Base-by-base conservation (phyloP, 2,113 vertebrate species). In the Ammodytes dubius region DNA sequence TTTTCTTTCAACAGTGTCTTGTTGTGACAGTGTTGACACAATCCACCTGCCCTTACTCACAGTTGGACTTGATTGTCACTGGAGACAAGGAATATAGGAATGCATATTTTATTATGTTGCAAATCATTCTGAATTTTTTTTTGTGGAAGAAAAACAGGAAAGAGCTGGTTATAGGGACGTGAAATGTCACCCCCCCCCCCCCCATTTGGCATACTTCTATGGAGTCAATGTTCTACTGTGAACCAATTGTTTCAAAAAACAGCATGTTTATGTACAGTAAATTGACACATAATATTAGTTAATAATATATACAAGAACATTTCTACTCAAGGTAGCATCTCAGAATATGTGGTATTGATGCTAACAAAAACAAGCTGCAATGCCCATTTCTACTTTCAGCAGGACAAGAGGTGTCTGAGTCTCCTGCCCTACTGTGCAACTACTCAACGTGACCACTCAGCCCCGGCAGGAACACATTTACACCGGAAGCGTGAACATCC, bases 1-100 rank as follows among this genome's bases (percentile, higher is more conserved):
- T 42, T 11, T 59, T 35, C 50, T 19, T 63, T 64, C 59, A 57
- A 4, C 19, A 13, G 12, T 49, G 35, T 1, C 6, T 37, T 64
- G 12, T n/a, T 6, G 52, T 75, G 77, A 71, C 85, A 82, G 8
- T 68, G 40, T 58, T 85, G 56, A 50, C 50, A 47, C 40, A 65
- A 14, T 19, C 19, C 5, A 8, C 14, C 6, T 5, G 52, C 83
- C 47, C 5, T 42, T 14, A 45, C 46, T 60, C 10, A 19, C 50
- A n/a, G 45, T 9, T 13, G 46, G 40, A 70, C 35, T 43, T 37
- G 15, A 15, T 47, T 15, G 49, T 43, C 61, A 59, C 35, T 19
- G 12, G 15, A 50, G 13, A 56, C 35, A 67, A 50, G 17, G 46
- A 15, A 76, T 0, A 76, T 47, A 37, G 53, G 0, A 15, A 53